Conservation (phyloP, 2,888 invertebrate genomes). For the Nomada ferruginata region DNA sequence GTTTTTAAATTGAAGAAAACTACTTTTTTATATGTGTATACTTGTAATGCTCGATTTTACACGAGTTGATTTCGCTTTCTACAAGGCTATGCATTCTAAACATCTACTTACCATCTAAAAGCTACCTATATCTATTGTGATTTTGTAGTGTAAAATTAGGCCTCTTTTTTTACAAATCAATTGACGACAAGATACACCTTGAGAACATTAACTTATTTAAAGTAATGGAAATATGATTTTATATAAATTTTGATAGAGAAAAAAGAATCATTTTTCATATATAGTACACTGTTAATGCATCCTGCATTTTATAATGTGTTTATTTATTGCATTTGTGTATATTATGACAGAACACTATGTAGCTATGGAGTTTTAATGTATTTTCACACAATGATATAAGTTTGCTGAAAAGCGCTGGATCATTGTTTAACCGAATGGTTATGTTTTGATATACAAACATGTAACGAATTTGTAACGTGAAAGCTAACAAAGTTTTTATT, state of each 20-base stretch:
- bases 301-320: slow-evolving; percentile 35
- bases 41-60: slow-evolving; percentile 45
- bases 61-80: slow-evolving; percentile 33
- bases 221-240: slow-evolving; percentile 38
- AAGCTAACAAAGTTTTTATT: slow-evolving; percentile 7
- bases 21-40: slow-evolving; percentile 40
- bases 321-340: slow-evolving; percentile 45
- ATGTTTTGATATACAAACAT: not conserved
- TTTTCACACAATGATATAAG: slow-evolving; percentile 24
- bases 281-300: slow-evolving; percentile 20
- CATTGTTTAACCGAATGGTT: slow-evolving; percentile 15
- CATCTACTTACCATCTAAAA: slow-evolving; percentile 43
- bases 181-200: slow-evolving; percentile 53
- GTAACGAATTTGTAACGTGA: slow-evolving; percentile 18
- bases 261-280: slow-evolving; percentile 31
- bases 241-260: slow-evolving; percentile 31
- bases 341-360: slow-evolving; percentile 45
- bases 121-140: slow-evolving; percentile 67
- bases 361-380: slow-evolving; percentile 35
- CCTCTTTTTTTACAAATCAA: slow-evolving; percentile 55
- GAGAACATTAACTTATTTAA: slow-evolving; percentile 60
- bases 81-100: slow-evolving; percentile 41
- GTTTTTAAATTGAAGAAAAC: slow-evolving; percentile 12
- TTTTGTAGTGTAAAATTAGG: slow-evolving; percentile 56
- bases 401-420: slow-evolving; percentile 46